Evolutionary conservation across 2,797 vertebrate species (phyloP), one percentile per base, ranked within the genome.

Genomic region (Petrocephalus schoutedeni): DNA sequence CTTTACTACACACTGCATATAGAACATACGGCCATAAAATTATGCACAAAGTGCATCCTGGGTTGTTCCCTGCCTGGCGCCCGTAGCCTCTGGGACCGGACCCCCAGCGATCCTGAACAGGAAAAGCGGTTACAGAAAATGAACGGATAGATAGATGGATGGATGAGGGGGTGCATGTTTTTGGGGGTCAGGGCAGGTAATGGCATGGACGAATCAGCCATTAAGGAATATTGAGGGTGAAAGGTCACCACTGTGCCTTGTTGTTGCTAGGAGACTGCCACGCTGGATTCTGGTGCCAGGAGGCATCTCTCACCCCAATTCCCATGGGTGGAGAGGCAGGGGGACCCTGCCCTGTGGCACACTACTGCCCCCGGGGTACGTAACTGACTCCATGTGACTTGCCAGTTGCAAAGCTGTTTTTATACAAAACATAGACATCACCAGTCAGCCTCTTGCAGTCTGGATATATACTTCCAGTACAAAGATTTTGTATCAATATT

Each of bases 281-380:
- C 3, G 94, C 95, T 89, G 98, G 98, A 0, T 97, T 95, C 92
- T 99, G 97, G 97, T 99, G 98, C 89, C 96, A 86, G 89, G 83
- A 90, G 2, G 96, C 95, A 54, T 95, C 97, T 1, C 86, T 41
- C 0, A 94, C 95, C 74, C 94, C 94, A 51, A 93, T 91, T 56
- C 97, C 97, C 0, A 64, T 88, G 10, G 95, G 97, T 12, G 95
- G 95, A 89, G 84, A 93, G 0, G 93, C 94, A 0, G 97, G 98
- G 21, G 91, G 90, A 16, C 91, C 92, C 88, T 99, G 98, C 90
- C 97, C 96, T 0, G 89, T 93, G 74, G 97, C 97, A 49, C 95
- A 97, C 91, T 98, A 96, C 91, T 99, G 98, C 87, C 95, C 96
- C 28, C 88, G 94, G 95, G 98, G 96, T 97, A 59, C 19, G 85